Evolutionary conservation across 2,113 vertebrate genomes (phyloP), one percentile per base, ranked within the genome.

Genomic region (Megaleporinus macrocephalus): DNA sequence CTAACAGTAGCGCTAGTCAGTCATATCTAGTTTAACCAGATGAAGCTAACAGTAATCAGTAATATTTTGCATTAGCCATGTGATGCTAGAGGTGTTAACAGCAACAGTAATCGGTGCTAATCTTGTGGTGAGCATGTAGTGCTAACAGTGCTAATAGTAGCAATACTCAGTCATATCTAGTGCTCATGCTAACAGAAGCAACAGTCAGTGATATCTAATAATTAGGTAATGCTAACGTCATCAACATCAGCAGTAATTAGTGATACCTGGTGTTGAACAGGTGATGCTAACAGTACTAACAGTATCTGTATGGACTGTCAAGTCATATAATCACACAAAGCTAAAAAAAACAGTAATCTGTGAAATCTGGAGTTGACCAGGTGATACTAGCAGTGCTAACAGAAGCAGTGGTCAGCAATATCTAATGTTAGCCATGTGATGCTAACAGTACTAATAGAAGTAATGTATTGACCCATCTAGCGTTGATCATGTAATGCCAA

Each of bases 401-500:
- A 27, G 30, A 24, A 55, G n/a, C 11, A 20, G 76, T 41, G 18
- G 4, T 65, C 12, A 49, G 59, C 51, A 41, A 29, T 15, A 30
- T n/a, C 24, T n/a, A 27, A 26, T 63, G 74, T 61, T 57, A 41
- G 24, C 55, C 15, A 20, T 27, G 11, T 55, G 16, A 41, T 41
- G 30, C 55, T 41, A 61, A 26, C 55, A 75, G 13, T 18, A 61
- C 41, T 77, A 77, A 27, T 49, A 75, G 55, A 24, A 62, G 57
- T 27, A 14, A 36, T n/a, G 36, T 36, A 7, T 36, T 36, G 7
- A n/a, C n/a, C n/a, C n/a, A n/a, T n/a, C n/a, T n/a, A 36, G 36
- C 7, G 36, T 36, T 36, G 7, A 4, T 36, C 47, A 13, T 13
- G 13, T 14, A 49, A 49, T 14, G 13, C 13, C 11, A 49, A 10